Base-by-base conservation (phyloP, 2,113 vertebrate genomes). In the Platichthys flesus region DNA sequence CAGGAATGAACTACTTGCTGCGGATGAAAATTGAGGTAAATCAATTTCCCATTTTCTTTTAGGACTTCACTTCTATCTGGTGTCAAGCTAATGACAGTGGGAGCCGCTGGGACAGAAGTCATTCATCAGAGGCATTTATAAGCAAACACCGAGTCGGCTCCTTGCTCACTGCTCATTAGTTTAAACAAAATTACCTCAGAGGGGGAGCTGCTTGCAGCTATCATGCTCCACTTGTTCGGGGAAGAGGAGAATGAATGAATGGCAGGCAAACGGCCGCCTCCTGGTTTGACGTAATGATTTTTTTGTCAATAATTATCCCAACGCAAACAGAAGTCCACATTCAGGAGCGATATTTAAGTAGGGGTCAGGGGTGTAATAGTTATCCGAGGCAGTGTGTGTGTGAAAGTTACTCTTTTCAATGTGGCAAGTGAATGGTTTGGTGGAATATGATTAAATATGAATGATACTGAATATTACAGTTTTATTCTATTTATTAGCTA, bases 31-130 rank as follows among this genome's bases (percentile, higher is more conserved):
- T 87, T 88, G 88, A 90, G 78, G 84, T 90, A 90, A 94, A 94
- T 94, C 89, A 93, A 93, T 94, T 93, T 93, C 92, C 92, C 87
- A 92, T 93, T 93, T 94, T 91, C 92, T 91, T 87, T 90, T 80
- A 85, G 85, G 89, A 86, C 88, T 92, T 92, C 58, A 86, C 89
- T 82, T 90, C 85, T 89, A 89, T 93, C 88, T 85, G 76, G 76
- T 91, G 91, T 92, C 90, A 87, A 72, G 84, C 84, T 93, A 91
- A 94, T 93, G 92, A 89, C 91, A 88, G 75, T 83, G 69, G 28
- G 62, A 82, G 76, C 89, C 81, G 49, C 65, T 74, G 89, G 91
- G 92, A 93, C 89, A 85, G 81, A 82, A 85, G 82, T 82, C 91
- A 85, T 94, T 94, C 91, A 93, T 94, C 94, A 95, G 89, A 93